Conservation (phyloP, 2,797 vertebrate species). For the Agapornis canus region DNA sequence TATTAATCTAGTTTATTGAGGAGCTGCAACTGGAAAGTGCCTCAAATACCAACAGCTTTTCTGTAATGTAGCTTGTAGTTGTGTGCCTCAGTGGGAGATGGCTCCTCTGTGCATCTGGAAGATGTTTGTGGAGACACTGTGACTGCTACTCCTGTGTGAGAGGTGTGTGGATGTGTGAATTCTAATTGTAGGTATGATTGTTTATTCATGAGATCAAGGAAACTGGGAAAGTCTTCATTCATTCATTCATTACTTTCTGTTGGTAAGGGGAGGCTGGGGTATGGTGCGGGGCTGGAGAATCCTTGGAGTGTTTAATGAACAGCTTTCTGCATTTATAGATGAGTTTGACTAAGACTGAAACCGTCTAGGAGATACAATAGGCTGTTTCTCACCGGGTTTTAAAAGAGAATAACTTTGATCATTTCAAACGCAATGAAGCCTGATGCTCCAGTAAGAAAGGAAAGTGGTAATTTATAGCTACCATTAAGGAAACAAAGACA, state of each 20-base stretch:
- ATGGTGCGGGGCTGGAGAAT: background rate
- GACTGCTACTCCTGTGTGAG: accelerated
- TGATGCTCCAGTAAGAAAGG: slow-evolving; percentile 73
- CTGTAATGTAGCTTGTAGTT: background rate
- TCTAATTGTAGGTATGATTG: background rate
- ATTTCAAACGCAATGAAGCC: slow-evolving; percentile 80
- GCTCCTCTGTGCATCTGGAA: background rate
- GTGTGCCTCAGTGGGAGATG: background rate
- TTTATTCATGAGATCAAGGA: background rate
- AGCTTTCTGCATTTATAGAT: slow-evolving; percentile 69
- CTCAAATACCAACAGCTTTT: background rate
- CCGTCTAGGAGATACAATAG: slow-evolving; percentile 62
- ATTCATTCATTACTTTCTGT: background rate
- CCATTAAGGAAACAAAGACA: slow-evolving; percentile 76
- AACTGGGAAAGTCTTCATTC: background rate
- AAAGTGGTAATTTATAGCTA: slow-evolving; percentile 77
- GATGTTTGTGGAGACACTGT: background rate
- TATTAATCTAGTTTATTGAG: background rate
- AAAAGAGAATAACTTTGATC: slow-evolving; percentile 79
- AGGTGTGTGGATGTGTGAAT: background rate
- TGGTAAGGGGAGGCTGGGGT: background rate
- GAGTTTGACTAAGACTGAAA: slow-evolving; percentile 50
- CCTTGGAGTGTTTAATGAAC: slow-evolving; percentile 35
- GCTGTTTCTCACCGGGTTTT: slow-evolving; percentile 71
- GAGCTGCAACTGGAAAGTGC: background rate